These are phyloP conservation scores for Drosophila pectinifera DNA, from an alignment of 1,140 invertebrate genomes.

Conservation along the genomic window DNA sequence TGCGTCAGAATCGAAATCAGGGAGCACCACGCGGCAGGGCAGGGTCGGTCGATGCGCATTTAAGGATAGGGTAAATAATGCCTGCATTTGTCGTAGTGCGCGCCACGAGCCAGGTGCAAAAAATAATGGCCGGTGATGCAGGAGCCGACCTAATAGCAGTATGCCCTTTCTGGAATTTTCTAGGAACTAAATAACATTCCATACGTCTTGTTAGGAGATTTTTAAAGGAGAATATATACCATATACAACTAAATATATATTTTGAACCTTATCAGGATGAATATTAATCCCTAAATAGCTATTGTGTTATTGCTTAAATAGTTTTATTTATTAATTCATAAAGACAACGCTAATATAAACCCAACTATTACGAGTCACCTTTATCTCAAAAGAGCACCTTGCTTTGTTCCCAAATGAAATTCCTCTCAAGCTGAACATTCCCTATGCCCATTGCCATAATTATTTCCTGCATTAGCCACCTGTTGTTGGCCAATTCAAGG, in stretches of 20 bases:
- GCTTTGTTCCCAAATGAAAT: neutral
- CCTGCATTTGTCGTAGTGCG: constrained; percentile 34
- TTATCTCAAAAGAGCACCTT: neutral
- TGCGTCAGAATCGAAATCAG: constrained; percentile 52
- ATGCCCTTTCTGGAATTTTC: constrained; percentile 6
- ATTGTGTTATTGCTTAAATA: neutral
- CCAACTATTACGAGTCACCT: neutral
- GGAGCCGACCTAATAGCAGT: too few relatives aligned
- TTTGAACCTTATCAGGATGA: too few relatives aligned
- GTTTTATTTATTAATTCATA: neutral
- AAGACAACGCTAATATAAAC: neutral
- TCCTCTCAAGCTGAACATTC: neutral
- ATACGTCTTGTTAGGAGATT: neutral
- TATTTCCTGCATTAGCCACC: constrained; percentile 8
- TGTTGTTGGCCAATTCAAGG: constrained; percentile 8
- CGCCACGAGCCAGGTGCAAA: constrained; percentile 39
- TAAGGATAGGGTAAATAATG: constrained; percentile 64
- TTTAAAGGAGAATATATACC: neutral
- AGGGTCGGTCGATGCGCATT: constrained; percentile 63
- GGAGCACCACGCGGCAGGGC: neutral
- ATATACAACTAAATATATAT: too few relatives aligned
- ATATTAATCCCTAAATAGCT: too few relatives aligned
- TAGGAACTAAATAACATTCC: neutral
- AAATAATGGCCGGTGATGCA: neutral
- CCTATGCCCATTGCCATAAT: neutral